Conservation (phyloP, 2,888 invertebrate genomes). For the Adela reaumurella region DNA sequence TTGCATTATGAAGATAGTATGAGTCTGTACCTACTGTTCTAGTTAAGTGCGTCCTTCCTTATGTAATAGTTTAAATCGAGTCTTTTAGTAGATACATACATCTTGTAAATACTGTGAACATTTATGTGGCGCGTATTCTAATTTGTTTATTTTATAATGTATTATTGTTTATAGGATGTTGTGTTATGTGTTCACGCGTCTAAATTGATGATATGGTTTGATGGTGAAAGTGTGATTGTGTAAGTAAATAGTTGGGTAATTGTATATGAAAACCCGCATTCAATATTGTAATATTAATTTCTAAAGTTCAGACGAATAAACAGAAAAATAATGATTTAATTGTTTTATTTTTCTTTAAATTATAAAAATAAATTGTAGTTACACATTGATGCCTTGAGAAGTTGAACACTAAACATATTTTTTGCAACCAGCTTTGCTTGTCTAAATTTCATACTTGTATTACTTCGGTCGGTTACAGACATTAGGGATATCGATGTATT, state of each 20-base stretch:
- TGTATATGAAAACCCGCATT: constrained; percentile 53
- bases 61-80: background rate
- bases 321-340: constrained; percentile 42
- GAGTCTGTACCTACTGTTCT: background rate
- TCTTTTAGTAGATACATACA: background rate
- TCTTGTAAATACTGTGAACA: background rate
- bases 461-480: too few species aligned
- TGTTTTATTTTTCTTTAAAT: too few species aligned
- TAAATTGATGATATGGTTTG: constrained; percentile 20
- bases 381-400: constrained; percentile 18
- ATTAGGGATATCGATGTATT: too few species aligned
- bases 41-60: background rate
- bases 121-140: background rate
- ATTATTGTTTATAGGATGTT: background rate
- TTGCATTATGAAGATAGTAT: background rate
- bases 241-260: constrained; percentile 54
- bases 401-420: too few species aligned
- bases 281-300: constrained; percentile 58
- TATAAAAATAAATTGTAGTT: too few species aligned
- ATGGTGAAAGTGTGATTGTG: constrained; percentile 50
- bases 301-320: constrained; percentile 56
- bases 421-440: too few species aligned
- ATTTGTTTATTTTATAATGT: background rate
- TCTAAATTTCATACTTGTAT: too few species aligned
- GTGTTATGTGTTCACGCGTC: background rate